Conservation (phyloP, 2,888 invertebrate genomes). For the Gortyna flavago region DNA sequence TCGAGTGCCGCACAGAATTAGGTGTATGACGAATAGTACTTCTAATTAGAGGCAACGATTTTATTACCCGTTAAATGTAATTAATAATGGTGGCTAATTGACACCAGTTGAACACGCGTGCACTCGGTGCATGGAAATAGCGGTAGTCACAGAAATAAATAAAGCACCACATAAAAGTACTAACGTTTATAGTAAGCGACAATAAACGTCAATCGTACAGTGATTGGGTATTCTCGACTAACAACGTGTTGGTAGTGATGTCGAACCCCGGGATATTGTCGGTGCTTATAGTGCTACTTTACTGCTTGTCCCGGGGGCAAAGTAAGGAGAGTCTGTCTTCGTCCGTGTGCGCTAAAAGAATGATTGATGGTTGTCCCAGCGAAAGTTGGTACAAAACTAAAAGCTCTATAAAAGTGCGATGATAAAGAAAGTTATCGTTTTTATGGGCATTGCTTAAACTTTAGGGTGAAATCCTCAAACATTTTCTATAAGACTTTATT, state of each 20-base stretch:
- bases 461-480: neutral
- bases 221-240: constrained; percentile 66
- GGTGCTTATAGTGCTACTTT: constrained; percentile 12
- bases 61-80: constrained; percentile 62
- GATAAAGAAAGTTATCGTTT: neutral
- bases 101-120: constrained; percentile 44
- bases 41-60: constrained; percentile 58
- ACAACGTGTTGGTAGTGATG: constrained; percentile 55
- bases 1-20: constrained; percentile 34
- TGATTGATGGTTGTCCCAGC: constrained; percentile 40
- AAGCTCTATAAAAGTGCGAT: constrained; percentile 18
- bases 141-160: constrained; percentile 60
- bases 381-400: constrained; percentile 13
- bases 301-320: constrained; percentile 13
- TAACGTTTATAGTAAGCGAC: constrained; percentile 68
- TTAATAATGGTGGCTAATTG: constrained; percentile 67
- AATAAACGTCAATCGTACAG: constrained; percentile 72
- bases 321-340: neutral
- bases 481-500: neutral
- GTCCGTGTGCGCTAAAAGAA: constrained; percentile 14
- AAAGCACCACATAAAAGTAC: constrained; percentile 61
- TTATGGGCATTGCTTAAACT: neutral
- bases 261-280: constrained; percentile 41
- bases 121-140: constrained; percentile 24
- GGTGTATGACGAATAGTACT: constrained; percentile 35